Evolutionary conservation across 2,113 vertebrate genomes (phyloP).

Genomic region (Lepidothrix coronata): DNA sequence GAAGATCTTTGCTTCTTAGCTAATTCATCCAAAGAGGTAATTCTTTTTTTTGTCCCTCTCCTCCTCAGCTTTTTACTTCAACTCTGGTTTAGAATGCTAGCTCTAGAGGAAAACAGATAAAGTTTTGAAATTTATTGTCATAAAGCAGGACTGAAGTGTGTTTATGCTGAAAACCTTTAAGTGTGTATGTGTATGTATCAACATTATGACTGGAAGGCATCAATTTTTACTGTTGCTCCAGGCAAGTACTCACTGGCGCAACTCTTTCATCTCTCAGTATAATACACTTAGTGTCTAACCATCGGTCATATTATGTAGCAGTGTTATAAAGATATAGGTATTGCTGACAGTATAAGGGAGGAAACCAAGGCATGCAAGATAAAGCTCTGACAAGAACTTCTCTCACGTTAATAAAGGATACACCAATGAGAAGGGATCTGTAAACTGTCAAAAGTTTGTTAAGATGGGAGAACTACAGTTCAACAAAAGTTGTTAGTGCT

Average conservation of each 20-base stretch:
- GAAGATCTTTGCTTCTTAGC: background rate
- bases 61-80: background rate
- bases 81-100: background rate
- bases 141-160: background rate
- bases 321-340: background rate
- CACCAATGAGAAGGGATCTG: background rate
- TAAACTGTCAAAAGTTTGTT: background rate
- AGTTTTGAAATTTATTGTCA: background rate
- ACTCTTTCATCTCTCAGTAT: slow-evolving; percentile 9
- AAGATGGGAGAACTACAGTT: background rate
- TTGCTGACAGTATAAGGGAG: background rate
- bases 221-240: background rate
- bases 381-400: background rate
- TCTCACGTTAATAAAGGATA: background rate
- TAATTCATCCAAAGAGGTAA: background rate
- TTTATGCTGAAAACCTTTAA: slow-evolving; percentile 34
- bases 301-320: background rate
- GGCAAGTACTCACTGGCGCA: background rate
- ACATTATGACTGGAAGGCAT: background rate
- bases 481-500: background rate
- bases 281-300: slow-evolving; percentile 12
- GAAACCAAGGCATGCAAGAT: background rate
- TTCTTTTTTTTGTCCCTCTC: background rate
- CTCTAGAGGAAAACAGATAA: background rate
- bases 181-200: background rate